These are phyloP conservation scores for Aldrovandia affinis DNA, from an alignment of 2,797 vertebrate genomes.

Conservation along the genomic window DNA sequence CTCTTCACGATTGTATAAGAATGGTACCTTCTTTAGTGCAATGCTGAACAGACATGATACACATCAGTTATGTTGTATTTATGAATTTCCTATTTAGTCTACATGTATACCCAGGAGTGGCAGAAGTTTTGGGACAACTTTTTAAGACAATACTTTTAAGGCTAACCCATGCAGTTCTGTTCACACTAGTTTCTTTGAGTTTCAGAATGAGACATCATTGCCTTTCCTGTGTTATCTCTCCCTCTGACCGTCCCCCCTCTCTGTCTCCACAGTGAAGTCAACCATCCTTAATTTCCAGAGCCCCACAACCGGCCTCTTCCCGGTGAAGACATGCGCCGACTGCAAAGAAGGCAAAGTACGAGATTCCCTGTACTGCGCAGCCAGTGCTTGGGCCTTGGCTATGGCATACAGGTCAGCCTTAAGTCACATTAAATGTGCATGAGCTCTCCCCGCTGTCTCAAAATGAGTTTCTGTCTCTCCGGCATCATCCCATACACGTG, in stretches of 20 bases:
- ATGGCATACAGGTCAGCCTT: slow-evolving; percentile 86
- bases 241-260: slow-evolving; percentile 23
- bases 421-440: not conserved
- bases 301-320: slow-evolving; percentile 92
- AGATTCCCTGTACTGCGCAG: slow-evolving; percentile 93
- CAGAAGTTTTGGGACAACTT: not conserved
- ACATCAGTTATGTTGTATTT: not conserved
- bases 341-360: slow-evolving; percentile 87
- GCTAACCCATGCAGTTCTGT: not conserved
- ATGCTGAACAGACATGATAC: not conserved
- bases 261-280: slow-evolving; percentile 79
- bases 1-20: not conserved
- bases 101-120: too few species aligned
- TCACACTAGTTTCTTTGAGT: not conserved
- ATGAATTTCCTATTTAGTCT: too few species aligned
- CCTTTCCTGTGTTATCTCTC: slow-evolving; percentile 20
- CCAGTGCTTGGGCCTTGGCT: slow-evolving; percentile 87
- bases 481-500: not conserved
- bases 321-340: slow-evolving; percentile 80
- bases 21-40: not conserved
- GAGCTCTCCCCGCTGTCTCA: not conserved
- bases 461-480: not conserved
- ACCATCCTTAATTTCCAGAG: slow-evolving; percentile 91
- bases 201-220: not conserved
- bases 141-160: not conserved